Conservation (phyloP, 37 sponge, comb jelly and placozoan genomes). For the Bolinopsis microptera region DNA sequence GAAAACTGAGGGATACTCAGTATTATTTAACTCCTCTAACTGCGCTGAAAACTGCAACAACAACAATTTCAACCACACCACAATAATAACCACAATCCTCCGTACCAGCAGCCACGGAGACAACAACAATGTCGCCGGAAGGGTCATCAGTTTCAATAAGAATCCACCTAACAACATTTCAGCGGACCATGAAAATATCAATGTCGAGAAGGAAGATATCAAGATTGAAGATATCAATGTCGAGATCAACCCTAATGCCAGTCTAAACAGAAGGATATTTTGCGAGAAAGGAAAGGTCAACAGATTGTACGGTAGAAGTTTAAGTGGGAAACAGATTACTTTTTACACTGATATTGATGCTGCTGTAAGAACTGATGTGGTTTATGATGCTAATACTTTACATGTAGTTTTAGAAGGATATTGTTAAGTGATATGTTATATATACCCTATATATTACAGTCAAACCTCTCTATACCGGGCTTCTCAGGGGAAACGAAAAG, state of each 20-base stretch:
- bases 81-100: not conserved
- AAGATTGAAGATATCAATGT: not conserved
- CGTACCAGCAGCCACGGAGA: not conserved
- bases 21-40: not conserved
- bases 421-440: too few relatives aligned
- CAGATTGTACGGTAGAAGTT: not conserved
- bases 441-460: too few relatives aligned
- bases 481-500: too few relatives aligned
- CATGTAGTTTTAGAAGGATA: too few relatives aligned
- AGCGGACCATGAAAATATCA: not conserved
- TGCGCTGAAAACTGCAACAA: not conserved
- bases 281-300: not conserved
- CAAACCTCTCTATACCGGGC: too few relatives aligned
- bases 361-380: not conserved
- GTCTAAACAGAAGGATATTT: not conserved
- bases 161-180: not conserved
- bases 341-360: not conserved
- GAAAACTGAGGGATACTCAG: not conserved
- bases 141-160: not conserved
- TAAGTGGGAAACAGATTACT: not conserved
- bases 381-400: not conserved
- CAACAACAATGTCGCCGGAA: not conserved
- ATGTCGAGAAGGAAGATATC: too few relatives aligned
- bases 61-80: not conserved
- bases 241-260: not conserved